phyloP scores from a whole-genome alignment of 2,113 vertebrate species.

The Penelope pileata region DNA sequence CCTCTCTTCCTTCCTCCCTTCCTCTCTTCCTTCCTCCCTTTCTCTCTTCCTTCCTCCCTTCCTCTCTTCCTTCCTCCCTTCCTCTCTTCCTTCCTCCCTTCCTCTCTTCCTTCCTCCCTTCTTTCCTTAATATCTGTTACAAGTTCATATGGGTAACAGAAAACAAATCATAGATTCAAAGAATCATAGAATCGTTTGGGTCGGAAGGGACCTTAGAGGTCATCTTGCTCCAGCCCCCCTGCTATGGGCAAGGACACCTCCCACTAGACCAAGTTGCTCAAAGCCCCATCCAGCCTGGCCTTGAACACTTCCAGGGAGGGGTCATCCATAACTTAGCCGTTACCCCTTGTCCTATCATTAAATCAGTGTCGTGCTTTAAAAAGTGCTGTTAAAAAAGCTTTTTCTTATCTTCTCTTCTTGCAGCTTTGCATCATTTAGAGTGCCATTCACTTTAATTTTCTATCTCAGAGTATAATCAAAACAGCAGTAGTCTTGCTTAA shows the following conservation, averaged over 20 bases:
- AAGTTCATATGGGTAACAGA: not conserved
- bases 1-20: not conserved
- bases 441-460: slow-evolving; percentile 16
- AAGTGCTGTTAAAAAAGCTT: not conserved
- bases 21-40: not conserved
- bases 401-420: slow-evolving; percentile 19
- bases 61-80: not conserved
- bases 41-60: not conserved
- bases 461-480: slow-evolving; percentile 71
- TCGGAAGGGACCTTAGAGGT: too few relatives aligned
- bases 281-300: too few relatives aligned
- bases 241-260: too few relatives aligned
- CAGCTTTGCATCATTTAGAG: slow-evolving; percentile 8
- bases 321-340: too few relatives aligned
- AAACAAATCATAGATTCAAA: too few relatives aligned
- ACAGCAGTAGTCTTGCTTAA: slow-evolving; percentile 70
- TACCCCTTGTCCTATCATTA: too few relatives aligned
- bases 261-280: too few relatives aligned
- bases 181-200: too few relatives aligned
- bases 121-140: too few relatives aligned
- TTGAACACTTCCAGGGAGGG: too few relatives aligned
- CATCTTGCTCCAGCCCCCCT: too few relatives aligned
- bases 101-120: too few relatives aligned
- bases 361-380: not conserved
- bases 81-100: not conserved